Evolutionary conservation across 1,140 invertebrate genomes (phyloP).

Genomic region (Pogonus chalceus): DNA sequence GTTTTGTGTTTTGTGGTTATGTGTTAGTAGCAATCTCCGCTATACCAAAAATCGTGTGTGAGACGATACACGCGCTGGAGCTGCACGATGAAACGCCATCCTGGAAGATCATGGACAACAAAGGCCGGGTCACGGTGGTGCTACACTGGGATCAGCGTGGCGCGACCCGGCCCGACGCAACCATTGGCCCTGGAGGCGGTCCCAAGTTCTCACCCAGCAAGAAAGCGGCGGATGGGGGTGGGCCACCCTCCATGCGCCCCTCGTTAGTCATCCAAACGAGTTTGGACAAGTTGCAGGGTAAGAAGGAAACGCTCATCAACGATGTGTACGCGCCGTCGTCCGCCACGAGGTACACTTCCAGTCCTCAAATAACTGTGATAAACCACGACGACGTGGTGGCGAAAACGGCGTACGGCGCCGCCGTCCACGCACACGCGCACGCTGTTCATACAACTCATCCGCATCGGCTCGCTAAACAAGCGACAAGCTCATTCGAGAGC

Average conservation of each 20-base stretch:
- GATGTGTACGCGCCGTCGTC: conserved; percentile 36
- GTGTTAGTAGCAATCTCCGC: conserved; percentile 70
- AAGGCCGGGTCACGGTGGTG: conserved; percentile 86
- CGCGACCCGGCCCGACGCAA: conserved; percentile 43
- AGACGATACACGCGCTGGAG: conserved; percentile 87
- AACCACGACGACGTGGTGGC: conserved; percentile 65
- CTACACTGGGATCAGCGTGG: conserved; percentile 83
- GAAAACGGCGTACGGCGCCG: conserved; percentile 19
- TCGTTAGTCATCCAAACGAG: conserved; percentile 68
- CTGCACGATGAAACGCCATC: conserved; percentile 89
- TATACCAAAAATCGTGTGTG: conserved; percentile 92
- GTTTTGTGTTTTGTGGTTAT: conserved; percentile 12
- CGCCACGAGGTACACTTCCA: conserved; percentile 42
- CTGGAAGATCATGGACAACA: conserved; percentile 96
- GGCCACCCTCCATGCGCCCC: conserved; percentile 42
- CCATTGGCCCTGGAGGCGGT: conserved; percentile 38
- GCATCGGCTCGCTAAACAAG: conserved; percentile 44
- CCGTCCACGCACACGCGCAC: conserved; percentile 22
- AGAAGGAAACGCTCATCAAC: conserved; percentile 46
- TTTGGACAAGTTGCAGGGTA: conserved; percentile 49
- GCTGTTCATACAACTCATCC: conserved; percentile 22
- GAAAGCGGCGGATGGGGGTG: conserved; percentile 41
- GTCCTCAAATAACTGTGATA: conserved; percentile 82
- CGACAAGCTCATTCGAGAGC: conserved; percentile 61
- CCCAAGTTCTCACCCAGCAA: conserved; percentile 54